Evolutionary conservation across 2,113 vertebrate species (phyloP).

Genomic region (Microtus pennsylvanicus): DNA sequence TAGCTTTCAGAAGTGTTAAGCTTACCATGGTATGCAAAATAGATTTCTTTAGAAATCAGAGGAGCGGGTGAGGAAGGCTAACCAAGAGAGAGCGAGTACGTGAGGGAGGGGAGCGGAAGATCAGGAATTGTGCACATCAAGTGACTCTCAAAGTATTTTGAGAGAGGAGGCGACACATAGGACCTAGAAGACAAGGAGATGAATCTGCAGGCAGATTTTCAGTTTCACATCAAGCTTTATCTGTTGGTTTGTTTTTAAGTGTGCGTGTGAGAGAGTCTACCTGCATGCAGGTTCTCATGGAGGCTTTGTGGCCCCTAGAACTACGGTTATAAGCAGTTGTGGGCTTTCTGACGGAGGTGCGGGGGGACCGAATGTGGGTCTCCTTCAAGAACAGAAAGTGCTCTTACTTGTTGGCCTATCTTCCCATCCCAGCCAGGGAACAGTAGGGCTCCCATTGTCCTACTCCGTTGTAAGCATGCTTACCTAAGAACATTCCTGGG

Average conservation of each 20-base stretch:
- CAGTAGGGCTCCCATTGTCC: neutral
- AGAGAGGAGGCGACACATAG: neutral
- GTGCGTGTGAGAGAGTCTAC: neutral
- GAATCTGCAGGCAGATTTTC: neutral
- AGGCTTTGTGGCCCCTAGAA: neutral
- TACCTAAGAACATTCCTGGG: neutral
- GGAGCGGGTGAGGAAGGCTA: neutral
- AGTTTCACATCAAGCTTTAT: neutral
- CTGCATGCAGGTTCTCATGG: neutral
- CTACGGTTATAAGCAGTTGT: neutral
- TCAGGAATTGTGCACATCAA: neutral
- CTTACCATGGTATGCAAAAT: neutral
- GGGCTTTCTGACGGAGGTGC: neutral
- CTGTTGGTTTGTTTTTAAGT: neutral
- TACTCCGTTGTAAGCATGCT: neutral
- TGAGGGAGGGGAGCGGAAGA: neutral
- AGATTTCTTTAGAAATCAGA: neutral
- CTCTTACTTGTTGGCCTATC: neutral
- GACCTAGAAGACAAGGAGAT: neutral
- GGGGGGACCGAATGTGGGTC: neutral
- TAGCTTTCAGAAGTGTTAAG: neutral
- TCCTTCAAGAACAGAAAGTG: neutral
- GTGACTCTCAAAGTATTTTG: conserved; percentile 11
- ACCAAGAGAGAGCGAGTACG: neutral
- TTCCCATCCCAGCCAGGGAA: neutral